Conservation (phyloP, 2,113 vertebrate species). For the Coptodon bakossiorum region DNA sequence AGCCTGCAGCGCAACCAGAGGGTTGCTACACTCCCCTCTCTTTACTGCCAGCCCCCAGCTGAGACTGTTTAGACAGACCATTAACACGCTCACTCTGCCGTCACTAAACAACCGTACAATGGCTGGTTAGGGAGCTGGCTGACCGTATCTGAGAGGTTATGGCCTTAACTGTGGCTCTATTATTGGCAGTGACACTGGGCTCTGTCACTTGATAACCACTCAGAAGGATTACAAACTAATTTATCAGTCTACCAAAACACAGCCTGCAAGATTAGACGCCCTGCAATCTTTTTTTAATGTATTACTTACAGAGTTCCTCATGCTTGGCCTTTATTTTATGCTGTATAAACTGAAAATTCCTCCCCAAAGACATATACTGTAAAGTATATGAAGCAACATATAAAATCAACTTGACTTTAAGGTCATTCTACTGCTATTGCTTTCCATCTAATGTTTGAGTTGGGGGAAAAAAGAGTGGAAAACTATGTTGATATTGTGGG, state of each 20-base stretch:
- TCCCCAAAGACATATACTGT: neutral
- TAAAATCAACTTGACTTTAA: neutral
- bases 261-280: neutral
- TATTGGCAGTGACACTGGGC: neutral
- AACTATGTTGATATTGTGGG: neutral
- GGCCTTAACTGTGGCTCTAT: neutral
- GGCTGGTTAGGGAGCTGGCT: slow-evolving; percentile 63
- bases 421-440: neutral
- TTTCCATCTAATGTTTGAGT: neutral
- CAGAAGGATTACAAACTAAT: neutral
- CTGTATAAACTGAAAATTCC: neutral
- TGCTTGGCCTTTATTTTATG: neutral
- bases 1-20: neutral
- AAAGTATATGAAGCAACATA: neutral
- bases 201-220: neutral
- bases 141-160: slow-evolving; percentile 47
- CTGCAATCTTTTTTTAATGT: neutral
- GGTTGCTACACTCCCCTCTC: neutral
- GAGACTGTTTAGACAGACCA: slow-evolving; percentile 49
- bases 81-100: slow-evolving; percentile 45
- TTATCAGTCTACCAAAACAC: neutral
- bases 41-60: slow-evolving; percentile 16
- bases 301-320: neutral
- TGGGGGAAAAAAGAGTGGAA: neutral
- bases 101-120: slow-evolving; percentile 45